Evolutionary conservation across 2,797 vertebrate species (phyloP).

Genomic region (Acipenser ruthenus): DNA sequence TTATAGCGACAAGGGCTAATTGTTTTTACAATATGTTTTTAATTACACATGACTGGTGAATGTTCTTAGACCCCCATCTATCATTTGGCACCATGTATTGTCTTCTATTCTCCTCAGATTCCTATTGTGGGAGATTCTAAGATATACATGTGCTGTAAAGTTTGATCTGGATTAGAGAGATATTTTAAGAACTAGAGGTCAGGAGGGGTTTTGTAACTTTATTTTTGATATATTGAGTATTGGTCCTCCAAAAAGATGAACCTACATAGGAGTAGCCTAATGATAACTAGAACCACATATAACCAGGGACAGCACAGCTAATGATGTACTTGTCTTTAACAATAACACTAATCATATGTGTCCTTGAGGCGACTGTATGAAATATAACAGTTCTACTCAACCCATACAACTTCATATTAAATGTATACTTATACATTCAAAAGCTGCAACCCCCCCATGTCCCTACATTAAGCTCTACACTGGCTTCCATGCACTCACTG

Average conservation of each 20-base stretch:
- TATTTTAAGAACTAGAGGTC: constrained; percentile 54
- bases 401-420: too few relatives aligned
- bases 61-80: too few relatives aligned
- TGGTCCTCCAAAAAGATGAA: constrained; percentile 54
- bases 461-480: not conserved
- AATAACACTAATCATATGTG: constrained; percentile 67
- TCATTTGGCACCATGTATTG: too few relatives aligned
- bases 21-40: too few relatives aligned
- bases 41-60: too few relatives aligned
- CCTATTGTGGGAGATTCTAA: too few relatives aligned
- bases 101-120: too few relatives aligned
- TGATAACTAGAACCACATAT: constrained; percentile 35
- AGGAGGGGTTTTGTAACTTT: constrained; percentile 54
- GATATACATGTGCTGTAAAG: too few relatives aligned
- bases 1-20: too few relatives aligned
- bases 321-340: constrained; percentile 73
- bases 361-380: constrained; percentile 50
- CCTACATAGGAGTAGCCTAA: constrained; percentile 36
- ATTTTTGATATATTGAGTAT: constrained; percentile 61
- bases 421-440: too few relatives aligned
- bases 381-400: too few relatives aligned
- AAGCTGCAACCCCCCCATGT: too few relatives aligned
- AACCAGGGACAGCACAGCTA: constrained; percentile 61
- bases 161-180: constrained; percentile 53
- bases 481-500: constrained; percentile 36